A percentile compares a stretch with the other conserved stretches of the same genome.
phyloP scores from a whole-genome alignment of 2,113 vertebrate species.

The Psammodynastes pulverulentus region DNA sequence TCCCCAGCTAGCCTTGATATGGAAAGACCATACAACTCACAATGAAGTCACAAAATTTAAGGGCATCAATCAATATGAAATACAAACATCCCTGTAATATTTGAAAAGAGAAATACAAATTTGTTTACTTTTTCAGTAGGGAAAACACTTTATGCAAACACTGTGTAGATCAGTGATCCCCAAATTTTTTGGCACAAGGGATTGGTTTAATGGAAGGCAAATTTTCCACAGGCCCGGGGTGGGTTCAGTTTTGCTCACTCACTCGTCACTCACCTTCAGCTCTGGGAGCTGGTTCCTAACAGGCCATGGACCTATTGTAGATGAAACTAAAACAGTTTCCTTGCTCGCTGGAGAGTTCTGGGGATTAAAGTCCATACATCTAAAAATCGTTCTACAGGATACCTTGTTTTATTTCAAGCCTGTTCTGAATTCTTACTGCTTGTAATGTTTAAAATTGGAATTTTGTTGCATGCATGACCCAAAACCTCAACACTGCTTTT shows the following conservation, averaged over 20 bases:
- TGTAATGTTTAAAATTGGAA: not conserved
- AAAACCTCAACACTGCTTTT: not conserved
- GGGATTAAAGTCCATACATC: not conserved
- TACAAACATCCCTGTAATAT: not conserved
- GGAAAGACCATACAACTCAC: not conserved
- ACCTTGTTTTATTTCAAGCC: not conserved
- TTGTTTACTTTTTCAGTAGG: not conserved
- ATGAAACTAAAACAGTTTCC: not conserved
- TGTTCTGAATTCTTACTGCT: not conserved
- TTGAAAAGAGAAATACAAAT: not conserved
- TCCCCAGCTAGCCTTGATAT: not conserved
- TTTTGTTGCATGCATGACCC: not conserved
- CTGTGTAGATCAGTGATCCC: too few relatives aligned
- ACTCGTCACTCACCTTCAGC: not conserved
- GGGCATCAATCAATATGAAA: not conserved
- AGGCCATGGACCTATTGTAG: accelerated
- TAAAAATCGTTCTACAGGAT: not conserved
- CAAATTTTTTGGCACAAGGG: not conserved
- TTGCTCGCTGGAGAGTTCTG: not conserved
- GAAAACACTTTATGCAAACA: not conserved
- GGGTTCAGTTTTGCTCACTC: not conserved
- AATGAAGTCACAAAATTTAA: not conserved
- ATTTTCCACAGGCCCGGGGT: not conserved
- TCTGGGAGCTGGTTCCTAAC: not conserved
- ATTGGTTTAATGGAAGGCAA: not conserved